These are phyloP conservation scores for Psittacus erithacus DNA, from an alignment of 2,113 vertebrate species.

Conservation along the genomic window DNA sequence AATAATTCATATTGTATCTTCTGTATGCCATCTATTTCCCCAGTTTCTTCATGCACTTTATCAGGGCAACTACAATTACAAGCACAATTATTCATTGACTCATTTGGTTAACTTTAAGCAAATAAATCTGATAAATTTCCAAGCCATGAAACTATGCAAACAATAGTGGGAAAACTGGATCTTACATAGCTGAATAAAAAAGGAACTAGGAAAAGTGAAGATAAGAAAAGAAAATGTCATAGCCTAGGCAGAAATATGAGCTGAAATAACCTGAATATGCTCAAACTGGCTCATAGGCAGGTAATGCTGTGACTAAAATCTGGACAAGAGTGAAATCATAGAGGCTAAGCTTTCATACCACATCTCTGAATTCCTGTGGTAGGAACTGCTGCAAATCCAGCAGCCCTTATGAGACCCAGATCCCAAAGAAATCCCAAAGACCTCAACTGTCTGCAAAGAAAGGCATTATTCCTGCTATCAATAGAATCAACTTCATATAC, in stretches of 20 bases:
- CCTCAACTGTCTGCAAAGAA: not conserved
- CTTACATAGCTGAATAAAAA: not conserved
- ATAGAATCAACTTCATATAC: not conserved
- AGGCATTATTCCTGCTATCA: not conserved
- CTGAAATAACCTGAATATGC: not conserved
- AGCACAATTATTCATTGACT: constrained; percentile 29
- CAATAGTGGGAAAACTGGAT: constrained; percentile 33
- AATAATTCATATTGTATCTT: constrained; percentile 43
- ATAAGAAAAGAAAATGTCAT: constrained; percentile 41
- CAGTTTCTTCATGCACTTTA: constrained; percentile 7
- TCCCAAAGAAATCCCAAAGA: not conserved
- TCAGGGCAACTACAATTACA: constrained; percentile 74
- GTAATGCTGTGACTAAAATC: not conserved
- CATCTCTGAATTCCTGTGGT: not conserved
- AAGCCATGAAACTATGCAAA: constrained; percentile 3
- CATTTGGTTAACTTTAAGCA: constrained; percentile 9
- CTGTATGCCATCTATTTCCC: not conserved
- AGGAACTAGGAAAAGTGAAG: constrained; percentile 25
- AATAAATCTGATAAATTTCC: constrained; percentile 13
- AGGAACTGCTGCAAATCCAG: not conserved
- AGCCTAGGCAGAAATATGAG: not conserved
- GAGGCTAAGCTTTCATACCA: not conserved
- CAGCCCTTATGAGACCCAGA: fast-evolving
- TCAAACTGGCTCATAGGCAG: not conserved
- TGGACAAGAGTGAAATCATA: not conserved